Percentiles rank a stretch among this genome's conserved stretches.
phyloP scores from a whole-genome alignment of 2,888 invertebrate genomes.

The Tipula unca region DNA sequence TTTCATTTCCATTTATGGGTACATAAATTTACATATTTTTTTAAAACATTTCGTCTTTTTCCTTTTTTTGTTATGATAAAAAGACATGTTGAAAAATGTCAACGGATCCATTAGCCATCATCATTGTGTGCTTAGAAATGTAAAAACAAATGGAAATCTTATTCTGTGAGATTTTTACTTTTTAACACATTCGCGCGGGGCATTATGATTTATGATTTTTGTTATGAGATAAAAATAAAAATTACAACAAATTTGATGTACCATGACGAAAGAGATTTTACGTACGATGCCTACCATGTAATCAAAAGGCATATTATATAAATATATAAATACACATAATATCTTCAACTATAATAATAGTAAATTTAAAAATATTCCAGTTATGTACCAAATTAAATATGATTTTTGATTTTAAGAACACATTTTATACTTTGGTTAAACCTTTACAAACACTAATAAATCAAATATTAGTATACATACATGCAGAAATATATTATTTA shows the following conservation, averaged over 20 bases:
- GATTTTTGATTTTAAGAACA: not conserved
- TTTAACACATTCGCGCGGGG: not conserved
- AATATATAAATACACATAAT: not conserved
- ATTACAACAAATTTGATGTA: not conserved
- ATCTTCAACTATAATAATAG: not conserved
- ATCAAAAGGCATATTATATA: not conserved
- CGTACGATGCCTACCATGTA: not conserved
- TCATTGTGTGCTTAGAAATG: not conserved
- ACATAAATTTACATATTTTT: not conserved
- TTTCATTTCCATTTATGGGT: not conserved
- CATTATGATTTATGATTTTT: not conserved
- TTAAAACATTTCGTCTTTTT: not conserved
- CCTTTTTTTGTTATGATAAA: not conserved
- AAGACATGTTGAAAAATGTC: not conserved
- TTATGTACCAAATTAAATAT: not conserved
- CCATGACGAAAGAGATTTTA: not conserved
- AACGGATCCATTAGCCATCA: slow-evolving; percentile 8
- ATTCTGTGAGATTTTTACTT: not conserved
- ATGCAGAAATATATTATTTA: too few relatives aligned
- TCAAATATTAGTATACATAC: not conserved
- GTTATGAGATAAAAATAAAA: not conserved
- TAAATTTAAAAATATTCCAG: not conserved
- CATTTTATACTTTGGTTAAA: not conserved
- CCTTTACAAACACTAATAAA: not conserved
- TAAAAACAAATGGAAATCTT: not conserved